Evolutionary conservation across 2,888 invertebrate species (phyloP).

Genomic region (Stenotaenia linearis): DNA sequence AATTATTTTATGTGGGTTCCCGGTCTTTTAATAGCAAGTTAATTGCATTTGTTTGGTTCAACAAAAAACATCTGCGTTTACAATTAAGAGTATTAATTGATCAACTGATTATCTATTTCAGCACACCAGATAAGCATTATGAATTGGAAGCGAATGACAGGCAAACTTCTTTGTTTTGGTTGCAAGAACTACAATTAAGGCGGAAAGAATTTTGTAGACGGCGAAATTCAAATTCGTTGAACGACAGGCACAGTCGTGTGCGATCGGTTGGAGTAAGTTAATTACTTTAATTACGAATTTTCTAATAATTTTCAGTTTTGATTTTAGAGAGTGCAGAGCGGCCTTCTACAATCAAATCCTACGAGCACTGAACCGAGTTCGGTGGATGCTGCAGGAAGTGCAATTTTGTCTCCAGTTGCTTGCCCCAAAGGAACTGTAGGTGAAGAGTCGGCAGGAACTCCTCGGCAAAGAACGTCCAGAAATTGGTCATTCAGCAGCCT

Average conservation of each 20-base stretch:
- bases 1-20: no score
- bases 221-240: slow-evolving; percentile 38
- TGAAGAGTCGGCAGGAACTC: slow-evolving; percentile 30
- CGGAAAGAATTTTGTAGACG: slow-evolving; percentile 44
- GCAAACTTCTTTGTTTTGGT: slow-evolving; percentile 48
- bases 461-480: not conserved
- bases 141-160: slow-evolving; percentile 47
- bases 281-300: not conserved
- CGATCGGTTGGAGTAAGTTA: slow-evolving; percentile 29
- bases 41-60: not conserved
- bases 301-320: not conserved
- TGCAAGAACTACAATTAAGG: slow-evolving; percentile 48
- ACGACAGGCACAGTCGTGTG: not conserved
- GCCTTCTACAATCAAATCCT: slow-evolving; percentile 33
- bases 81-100: not conserved
- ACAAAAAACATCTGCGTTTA: not conserved
- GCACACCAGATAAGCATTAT: slow-evolving; percentile 44
- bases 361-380: not conserved
- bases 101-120: slow-evolving; percentile 37
- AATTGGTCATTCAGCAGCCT: slow-evolving; percentile 34
- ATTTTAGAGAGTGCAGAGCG: slow-evolving; percentile 37
- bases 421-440: slow-evolving; percentile 37
- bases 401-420: slow-evolving; percentile 37
- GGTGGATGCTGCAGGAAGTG: slow-evolving; percentile 28
- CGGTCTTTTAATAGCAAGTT: no score